Evolutionary conservation across 2,888 invertebrate species (phyloP).

Genomic region (Lapara coniferarum): DNA sequence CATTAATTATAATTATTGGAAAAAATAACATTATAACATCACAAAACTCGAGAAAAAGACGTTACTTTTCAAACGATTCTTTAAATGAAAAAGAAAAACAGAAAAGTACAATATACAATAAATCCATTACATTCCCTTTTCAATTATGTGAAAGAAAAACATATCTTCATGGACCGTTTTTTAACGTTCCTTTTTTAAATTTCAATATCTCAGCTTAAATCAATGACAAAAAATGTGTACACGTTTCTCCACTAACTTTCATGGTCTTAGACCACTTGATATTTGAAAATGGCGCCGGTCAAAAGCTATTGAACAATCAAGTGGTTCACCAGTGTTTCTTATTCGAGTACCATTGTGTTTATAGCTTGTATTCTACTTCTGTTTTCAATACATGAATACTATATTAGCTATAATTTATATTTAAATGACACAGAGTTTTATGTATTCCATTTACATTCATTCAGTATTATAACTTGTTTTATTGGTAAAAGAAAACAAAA

Average conservation of each 20-base stretch:
- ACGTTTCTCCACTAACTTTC: slow-evolving; percentile 16
- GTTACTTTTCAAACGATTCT: no score
- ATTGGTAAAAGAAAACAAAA: no score
- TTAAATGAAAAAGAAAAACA: no score
- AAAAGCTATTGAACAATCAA: slow-evolving; percentile 16
- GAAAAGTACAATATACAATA: no score
- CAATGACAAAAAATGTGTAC: slow-evolving; percentile 2
- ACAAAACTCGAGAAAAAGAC: no score
- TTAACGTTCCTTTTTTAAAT: neutral
- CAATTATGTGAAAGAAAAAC: no score
- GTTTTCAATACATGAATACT: neutral
- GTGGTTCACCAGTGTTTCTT: slow-evolving; percentile 6
- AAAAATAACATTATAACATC: no score
- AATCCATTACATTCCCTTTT: no score
- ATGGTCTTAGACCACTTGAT: slow-evolving; percentile 7
- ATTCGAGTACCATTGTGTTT: neutral
- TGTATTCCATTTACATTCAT: neutral
- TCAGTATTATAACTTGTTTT: no score
- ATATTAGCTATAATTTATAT: neutral
- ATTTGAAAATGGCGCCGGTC: slow-evolving; percentile 11
- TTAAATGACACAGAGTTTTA: neutral
- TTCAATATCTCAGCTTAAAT: slow-evolving; percentile 5
- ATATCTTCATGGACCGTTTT: neutral
- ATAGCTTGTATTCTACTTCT: neutral
- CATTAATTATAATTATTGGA: no score